phyloP scores from a whole-genome alignment of 2,888 invertebrate genomes.

The Aromia moschata region DNA sequence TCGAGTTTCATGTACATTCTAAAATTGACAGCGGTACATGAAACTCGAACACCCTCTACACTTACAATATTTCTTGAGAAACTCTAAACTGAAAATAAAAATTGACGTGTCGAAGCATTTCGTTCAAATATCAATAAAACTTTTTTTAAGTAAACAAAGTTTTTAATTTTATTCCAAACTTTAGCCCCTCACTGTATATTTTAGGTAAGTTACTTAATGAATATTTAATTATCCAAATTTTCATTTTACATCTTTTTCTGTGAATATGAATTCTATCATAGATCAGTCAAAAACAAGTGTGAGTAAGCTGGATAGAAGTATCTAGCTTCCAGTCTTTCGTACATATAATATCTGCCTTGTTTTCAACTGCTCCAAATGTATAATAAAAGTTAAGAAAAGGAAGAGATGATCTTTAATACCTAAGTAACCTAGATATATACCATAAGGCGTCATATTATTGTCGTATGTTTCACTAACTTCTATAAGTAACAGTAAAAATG shows the following conservation, averaged over 20 bases:
- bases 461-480: conserved; percentile 56
- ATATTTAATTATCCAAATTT: neutral
- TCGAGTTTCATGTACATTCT: no score
- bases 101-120: no score
- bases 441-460: conserved; percentile 58
- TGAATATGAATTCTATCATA: neutral
- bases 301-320: conserved; percentile 32
- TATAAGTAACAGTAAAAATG: conserved; percentile 21
- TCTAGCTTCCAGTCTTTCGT: conserved; percentile 37
- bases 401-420: conserved; percentile 9
- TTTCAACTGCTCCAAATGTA: conserved; percentile 1
- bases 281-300: neutral
- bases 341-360: neutral
- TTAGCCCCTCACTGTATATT: no score
- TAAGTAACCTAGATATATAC: conserved; percentile 37
- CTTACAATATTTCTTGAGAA: no score
- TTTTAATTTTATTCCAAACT: no score
- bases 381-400: conserved; percentile 2
- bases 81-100: no score
- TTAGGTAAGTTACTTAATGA: neutral
- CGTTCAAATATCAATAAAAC: no score
- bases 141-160: no score
- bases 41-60: no score
- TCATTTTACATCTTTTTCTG: neutral
- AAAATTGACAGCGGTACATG: no score